Evolutionary conservation across 64 coral and sea anemone species (phyloP).

Genomic region (Stylophora pistillata): DNA sequence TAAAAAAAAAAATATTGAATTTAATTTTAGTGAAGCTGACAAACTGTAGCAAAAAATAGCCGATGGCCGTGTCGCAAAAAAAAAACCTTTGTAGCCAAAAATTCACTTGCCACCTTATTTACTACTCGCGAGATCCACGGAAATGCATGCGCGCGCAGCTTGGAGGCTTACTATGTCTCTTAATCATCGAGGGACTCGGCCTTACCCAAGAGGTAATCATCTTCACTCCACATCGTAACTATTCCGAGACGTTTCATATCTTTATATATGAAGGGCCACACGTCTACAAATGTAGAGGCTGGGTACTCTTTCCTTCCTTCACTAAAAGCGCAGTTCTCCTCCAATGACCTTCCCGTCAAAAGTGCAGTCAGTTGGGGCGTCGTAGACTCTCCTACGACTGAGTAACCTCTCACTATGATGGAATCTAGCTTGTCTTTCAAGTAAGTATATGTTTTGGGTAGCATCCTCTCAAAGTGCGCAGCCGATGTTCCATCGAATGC

Average conservation of each 20-base stretch:
- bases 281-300: neutral
- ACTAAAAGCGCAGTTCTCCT: slow-evolving; percentile 16
- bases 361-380: slow-evolving; percentile 55
- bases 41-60: too few species aligned
- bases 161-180: too few species aligned
- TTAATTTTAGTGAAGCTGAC: too few species aligned
- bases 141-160: too few species aligned
- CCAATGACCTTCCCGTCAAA: slow-evolving; percentile 39
- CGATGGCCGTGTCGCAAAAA: too few species aligned
- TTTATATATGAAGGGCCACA: slow-evolving; percentile 56
- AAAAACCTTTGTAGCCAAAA: too few species aligned
- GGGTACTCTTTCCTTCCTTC: neutral
- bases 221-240: slow-evolving; percentile 56
- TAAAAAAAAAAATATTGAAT: too few species aligned
- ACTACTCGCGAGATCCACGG: too few species aligned
- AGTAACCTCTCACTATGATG: slow-evolving; percentile 60
- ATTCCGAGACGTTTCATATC: slow-evolving; percentile 51
- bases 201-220: slow-evolving; percentile 21
- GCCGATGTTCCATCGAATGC: slow-evolving; percentile 59
- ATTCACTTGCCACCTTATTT: too few species aligned
- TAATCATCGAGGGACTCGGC: neutral
- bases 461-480: slow-evolving; percentile 70
- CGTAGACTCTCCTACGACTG: slow-evolving; percentile 76
- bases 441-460: slow-evolving; percentile 56
- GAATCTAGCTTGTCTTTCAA: slow-evolving; percentile 62